Conservation (phyloP, 2,888 invertebrate genomes). For the Himalopsyche japonica region DNA sequence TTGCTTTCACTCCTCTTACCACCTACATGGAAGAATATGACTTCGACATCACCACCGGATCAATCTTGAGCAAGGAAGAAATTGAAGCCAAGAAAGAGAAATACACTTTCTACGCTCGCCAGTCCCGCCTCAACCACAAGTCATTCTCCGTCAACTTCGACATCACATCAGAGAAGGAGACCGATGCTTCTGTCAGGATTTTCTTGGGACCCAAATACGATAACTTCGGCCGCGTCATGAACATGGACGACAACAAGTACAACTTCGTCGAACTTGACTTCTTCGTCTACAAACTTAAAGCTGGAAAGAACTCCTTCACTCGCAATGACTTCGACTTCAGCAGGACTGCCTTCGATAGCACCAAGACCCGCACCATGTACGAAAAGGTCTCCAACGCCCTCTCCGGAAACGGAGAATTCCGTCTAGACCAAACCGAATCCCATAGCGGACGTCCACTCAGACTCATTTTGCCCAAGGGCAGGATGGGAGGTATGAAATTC, state of each 20-base stretch:
- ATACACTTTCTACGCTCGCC: slow-evolving; percentile 60
- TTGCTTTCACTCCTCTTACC: slow-evolving; percentile 65
- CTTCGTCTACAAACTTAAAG: slow-evolving; percentile 63
- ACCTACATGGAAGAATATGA: slow-evolving; percentile 73
- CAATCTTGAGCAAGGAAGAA: slow-evolving; percentile 55
- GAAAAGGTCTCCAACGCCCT: slow-evolving; percentile 38
- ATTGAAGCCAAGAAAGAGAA: slow-evolving; percentile 55
- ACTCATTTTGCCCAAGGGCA: slow-evolving; percentile 73
- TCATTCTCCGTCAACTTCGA: slow-evolving; percentile 63
- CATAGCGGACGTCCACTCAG: slow-evolving; percentile 66
- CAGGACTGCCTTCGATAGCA: slow-evolving; percentile 65
- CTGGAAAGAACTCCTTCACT: slow-evolving; percentile 68
- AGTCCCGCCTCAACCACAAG: slow-evolving; percentile 67
- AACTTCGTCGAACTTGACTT: slow-evolving; percentile 36
- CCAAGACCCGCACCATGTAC: slow-evolving; percentile 50
- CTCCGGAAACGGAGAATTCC: slow-evolving; percentile 50
- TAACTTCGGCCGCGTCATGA: slow-evolving; percentile 58
- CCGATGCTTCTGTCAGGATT: slow-evolving; percentile 65
- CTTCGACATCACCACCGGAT: slow-evolving; percentile 66
- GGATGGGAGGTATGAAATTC: slow-evolving; percentile 66
- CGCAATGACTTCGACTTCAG: slow-evolving; percentile 70
- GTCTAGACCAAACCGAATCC: slow-evolving; percentile 54
- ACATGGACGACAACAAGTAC: slow-evolving; percentile 44
- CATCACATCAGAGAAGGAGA: slow-evolving; percentile 61
- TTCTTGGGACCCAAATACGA: slow-evolving; percentile 74